Conservation (phyloP, 2,888 invertebrate species). For the Ormyrus thymus region DNA sequence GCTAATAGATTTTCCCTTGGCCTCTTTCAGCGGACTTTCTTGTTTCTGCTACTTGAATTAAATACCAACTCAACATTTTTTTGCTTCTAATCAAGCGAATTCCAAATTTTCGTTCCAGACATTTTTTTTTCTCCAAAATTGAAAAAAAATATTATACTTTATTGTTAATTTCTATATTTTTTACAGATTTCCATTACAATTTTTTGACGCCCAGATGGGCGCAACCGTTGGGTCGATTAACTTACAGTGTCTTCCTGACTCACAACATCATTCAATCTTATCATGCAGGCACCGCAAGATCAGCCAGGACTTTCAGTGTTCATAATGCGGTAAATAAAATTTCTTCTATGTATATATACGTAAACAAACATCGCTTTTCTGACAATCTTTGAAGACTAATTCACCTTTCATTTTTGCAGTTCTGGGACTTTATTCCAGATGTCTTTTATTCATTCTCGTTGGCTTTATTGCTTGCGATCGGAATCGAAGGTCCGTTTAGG, state of each 20-base stretch:
- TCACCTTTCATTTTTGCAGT: slow-evolving; percentile 49
- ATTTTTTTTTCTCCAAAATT: no score
- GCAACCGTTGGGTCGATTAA: slow-evolving; percentile 65
- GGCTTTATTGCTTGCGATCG: slow-evolving; percentile 61
- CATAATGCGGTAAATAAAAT: slow-evolving; percentile 59
- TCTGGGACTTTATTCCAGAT: slow-evolving; percentile 63
- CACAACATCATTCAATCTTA: slow-evolving; percentile 64
- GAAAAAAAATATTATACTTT: no score
- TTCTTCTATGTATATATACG: neutral
- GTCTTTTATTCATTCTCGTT: slow-evolving; percentile 55
- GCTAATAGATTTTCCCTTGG: neutral
- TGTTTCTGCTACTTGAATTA: no score
- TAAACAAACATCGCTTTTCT: neutral
- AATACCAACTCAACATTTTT: no score
- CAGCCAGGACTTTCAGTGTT: slow-evolving; percentile 60
- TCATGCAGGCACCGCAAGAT: slow-evolving; percentile 60
- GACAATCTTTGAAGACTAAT: neutral
- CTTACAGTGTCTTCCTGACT: slow-evolving; percentile 64
- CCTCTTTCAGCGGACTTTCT: neutral
- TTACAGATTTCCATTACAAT: slow-evolving; percentile 64
- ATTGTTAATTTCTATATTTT: neutral
- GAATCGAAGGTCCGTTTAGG: slow-evolving; percentile 65
- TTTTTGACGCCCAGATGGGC: slow-evolving; percentile 64
- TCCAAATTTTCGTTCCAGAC: no score
- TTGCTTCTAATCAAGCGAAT: no score